Evolutionary conservation across 2,113 vertebrate genomes (phyloP), one percentile per base, ranked within the genome.

Genomic region (Aegithalos caudatus): DNA sequence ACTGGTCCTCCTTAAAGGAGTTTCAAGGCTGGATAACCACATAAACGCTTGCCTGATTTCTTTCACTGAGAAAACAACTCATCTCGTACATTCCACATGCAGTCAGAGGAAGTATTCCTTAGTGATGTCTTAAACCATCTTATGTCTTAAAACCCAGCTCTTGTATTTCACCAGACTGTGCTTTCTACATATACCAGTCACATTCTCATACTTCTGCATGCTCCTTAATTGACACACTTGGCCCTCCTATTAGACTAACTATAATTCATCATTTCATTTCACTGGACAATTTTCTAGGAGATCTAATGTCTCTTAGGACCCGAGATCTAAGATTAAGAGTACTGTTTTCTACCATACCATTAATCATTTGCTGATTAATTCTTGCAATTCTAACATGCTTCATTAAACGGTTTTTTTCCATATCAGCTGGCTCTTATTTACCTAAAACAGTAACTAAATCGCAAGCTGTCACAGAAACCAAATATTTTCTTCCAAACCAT

Each of bases 131-230:
- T 35, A 35, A 58, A 11, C 29, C 18, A 11, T 5, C 44, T n/a
- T 20, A 18, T 1, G 5, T n/a, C 56, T 24, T 58, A 35, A 35
- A 58, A 11, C 29, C 20, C 54, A 29, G 42, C 16, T 37, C 71
- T 21, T 56, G 5, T 11, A 8, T 53, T 37, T 73, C 62, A 37
- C 51, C 31, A 48, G 40, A 9, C 31, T 2, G 3, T 9, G 20
- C 40, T 56, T 44, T 44, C 58, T 62, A 2, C 23, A 0, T 5
- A 6, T 0, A 9, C 10, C 6, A 14, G 27, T 24, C 28, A 9
- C 5, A 7, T 14, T 11, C 31, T 7, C 12, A 6, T 4, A 6
- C 27, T 51, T 54, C 47, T 12, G 12, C 6, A 7, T 10, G 27
- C 9, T 37, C 35, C 60, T 64, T 27, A 65, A n/a, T 3, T 14